Conservation (phyloP, 2,113 vertebrate genomes). For the Pardalotus punctatus region DNA sequence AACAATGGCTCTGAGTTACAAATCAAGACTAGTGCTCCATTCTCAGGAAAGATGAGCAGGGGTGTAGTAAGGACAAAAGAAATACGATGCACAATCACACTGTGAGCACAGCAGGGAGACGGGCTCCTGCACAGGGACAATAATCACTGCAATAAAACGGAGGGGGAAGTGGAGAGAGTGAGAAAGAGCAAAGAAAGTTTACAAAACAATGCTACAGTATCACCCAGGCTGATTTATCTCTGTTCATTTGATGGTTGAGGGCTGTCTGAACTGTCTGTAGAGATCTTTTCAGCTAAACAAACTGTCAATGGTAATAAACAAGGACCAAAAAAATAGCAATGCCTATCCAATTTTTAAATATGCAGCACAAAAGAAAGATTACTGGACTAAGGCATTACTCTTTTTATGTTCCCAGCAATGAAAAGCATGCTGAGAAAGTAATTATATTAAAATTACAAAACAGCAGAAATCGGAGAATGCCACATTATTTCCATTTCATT, state of each 20-base stretch:
- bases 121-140: not conserved
- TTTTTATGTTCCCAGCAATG: constrained; percentile 20
- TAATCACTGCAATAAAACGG: not conserved
- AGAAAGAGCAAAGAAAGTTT: not conserved
- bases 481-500: constrained; percentile 2
- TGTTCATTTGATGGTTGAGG: not conserved
- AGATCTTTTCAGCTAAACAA: not conserved
- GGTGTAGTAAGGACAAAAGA: not conserved
- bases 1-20: not conserved
- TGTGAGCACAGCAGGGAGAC: not conserved
- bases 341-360: constrained; percentile 20
- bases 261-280: not conserved
- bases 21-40: not conserved
- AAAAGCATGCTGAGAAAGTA: constrained; percentile 49
- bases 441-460: constrained; percentile 39
- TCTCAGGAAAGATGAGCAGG: not conserved
- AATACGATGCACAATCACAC: not conserved
- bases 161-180: not conserved
- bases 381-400: not conserved
- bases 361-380: constrained; percentile 3
- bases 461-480: not conserved
- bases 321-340: not conserved
- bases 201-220: not conserved
- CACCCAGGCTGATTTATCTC: not conserved
- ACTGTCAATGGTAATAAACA: not conserved